Evolutionary conservation across 2,888 invertebrate species (phyloP).

Genomic region (Cephus rjabovi): DNA sequence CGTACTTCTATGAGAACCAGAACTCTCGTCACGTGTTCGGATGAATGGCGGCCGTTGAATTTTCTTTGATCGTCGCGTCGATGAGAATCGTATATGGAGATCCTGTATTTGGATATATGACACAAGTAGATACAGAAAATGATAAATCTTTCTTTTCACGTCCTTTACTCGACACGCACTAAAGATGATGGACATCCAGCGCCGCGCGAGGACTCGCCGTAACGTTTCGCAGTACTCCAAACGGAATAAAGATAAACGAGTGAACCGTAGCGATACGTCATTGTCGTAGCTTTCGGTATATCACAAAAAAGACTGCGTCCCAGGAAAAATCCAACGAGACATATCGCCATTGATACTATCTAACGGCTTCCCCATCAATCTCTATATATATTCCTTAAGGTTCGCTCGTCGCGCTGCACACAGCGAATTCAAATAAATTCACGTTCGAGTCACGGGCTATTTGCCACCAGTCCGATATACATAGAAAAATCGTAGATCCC

Average conservation of each 20-base stretch:
- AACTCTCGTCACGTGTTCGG: background rate
- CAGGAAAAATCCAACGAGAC: background rate
- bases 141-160: background rate
- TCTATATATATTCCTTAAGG: conserved; percentile 2
- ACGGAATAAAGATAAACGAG: conserved; percentile 1
- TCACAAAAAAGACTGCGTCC: background rate
- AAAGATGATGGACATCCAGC: background rate
- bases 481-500: background rate
- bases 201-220: background rate
- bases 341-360: background rate
- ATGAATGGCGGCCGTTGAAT: background rate
- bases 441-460: background rate
- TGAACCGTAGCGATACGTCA: background rate
- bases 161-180: background rate
- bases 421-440: conserved; percentile 1
- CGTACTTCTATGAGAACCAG: conserved; percentile 5
- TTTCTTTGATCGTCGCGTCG: too few species aligned
- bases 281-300: background rate
- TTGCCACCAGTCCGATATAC: background rate
- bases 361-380: conserved; percentile 6
- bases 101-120: background rate
- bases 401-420: background rate
- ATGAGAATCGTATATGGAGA: background rate
- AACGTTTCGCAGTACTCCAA: background rate
- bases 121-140: background rate